Evolutionary conservation across 2,797 vertebrate species (phyloP).

Genomic region (Liasis olivaceus): DNA sequence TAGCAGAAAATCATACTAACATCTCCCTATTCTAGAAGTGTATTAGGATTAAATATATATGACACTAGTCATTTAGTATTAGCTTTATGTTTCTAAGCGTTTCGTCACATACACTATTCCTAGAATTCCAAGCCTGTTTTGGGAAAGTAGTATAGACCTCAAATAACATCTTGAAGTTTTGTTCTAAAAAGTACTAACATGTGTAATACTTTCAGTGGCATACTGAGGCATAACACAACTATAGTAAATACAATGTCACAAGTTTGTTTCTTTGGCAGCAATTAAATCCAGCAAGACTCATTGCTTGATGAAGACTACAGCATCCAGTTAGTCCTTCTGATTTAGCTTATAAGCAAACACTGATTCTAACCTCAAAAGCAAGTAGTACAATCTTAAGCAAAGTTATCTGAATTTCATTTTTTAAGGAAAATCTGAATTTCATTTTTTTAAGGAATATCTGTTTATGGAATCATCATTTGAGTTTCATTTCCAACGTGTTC

Average conservation of each 20-base stretch:
- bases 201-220: background rate
- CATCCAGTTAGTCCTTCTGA: background rate
- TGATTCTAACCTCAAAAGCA: conserved; percentile 18
- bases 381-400: conserved; percentile 8
- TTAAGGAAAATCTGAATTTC: background rate
- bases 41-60: conserved; percentile 11
- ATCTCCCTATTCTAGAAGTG: background rate
- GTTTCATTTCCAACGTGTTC: background rate
- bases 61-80: background rate
- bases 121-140: background rate
- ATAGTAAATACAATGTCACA: background rate
- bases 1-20: background rate
- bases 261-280: background rate
- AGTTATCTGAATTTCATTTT: background rate
- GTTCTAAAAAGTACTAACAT: background rate
- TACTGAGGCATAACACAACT: background rate
- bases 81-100: background rate
- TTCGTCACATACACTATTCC: background rate
- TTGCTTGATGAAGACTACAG: background rate
- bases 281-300: background rate
- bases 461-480: background rate
- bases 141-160: background rate
- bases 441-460: background rate
- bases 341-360: background rate
- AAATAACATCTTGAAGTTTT: background rate